phyloP scores from a whole-genome alignment of 2,888 invertebrate species.

The Melitaea athalia region DNA sequence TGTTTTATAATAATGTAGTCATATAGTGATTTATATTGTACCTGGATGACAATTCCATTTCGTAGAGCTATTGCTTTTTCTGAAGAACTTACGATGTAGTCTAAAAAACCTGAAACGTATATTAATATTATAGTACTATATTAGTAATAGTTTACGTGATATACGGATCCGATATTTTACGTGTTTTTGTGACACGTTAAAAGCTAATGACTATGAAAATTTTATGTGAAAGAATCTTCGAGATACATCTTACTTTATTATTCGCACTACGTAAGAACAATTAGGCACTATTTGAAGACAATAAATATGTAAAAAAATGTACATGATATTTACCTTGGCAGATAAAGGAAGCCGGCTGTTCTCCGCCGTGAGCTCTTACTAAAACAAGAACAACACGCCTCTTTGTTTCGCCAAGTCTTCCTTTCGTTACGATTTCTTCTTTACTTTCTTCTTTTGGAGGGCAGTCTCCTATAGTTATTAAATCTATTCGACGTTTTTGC shows the following conservation, averaged over 20 bases:
- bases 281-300: no score
- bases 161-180: no score
- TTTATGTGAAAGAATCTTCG: no score
- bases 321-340: slow-evolving; percentile 91
- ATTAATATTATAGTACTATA: background rate
- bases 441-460: slow-evolving; percentile 57
- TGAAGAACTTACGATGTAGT: slow-evolving; percentile 93
- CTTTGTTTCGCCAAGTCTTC: slow-evolving; percentile 72
- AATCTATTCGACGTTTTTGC: slow-evolving; percentile 96
- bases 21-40: slow-evolving; percentile 39
- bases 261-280: no score
- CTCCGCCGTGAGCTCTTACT: slow-evolving; percentile 95
- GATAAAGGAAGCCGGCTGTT: slow-evolving; percentile 96
- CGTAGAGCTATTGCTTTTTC: slow-evolving; percentile 71
- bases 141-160: no score
- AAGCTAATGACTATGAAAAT: no score
- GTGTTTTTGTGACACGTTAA: no score
- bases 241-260: no score
- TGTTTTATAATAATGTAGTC: no score
- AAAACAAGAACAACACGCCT: slow-evolving; percentile 90
- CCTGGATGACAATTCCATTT: slow-evolving; percentile 67
- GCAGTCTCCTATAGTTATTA: slow-evolving; percentile 90
- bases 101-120: slow-evolving; percentile 88
- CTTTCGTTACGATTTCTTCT: slow-evolving; percentile 68
- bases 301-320: background rate